A percentile compares a stretch with the other conserved stretches of the same genome.
Conservation (phyloP, 1,140 invertebrate species). For the Cotesia typhae region DNA sequence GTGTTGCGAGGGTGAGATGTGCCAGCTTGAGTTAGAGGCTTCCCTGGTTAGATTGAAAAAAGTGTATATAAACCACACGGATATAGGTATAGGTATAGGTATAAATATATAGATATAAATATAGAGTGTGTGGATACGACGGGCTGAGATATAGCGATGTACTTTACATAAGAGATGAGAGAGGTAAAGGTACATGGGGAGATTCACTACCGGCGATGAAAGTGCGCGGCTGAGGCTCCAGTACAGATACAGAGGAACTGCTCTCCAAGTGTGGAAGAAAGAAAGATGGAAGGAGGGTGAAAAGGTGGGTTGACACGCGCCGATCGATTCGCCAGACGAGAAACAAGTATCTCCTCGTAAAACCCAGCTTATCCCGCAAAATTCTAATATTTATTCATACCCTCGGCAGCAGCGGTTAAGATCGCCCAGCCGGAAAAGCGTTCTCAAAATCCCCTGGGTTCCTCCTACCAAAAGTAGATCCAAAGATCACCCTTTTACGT, state of each 20-base stretch:
- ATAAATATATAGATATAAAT: constrained; percentile 6
- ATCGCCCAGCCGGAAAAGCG: constrained; percentile 60
- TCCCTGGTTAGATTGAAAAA: constrained; percentile 27
- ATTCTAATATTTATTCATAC: constrained; percentile 66
- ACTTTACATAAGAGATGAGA: neutral
- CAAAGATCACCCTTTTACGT: constrained; percentile 34
- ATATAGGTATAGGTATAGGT: constrained; percentile 1
- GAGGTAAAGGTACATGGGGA: constrained; percentile 14
- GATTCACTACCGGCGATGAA: constrained; percentile 22
- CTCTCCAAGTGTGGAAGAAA: too few species aligned
- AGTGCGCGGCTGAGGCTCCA: constrained; percentile 21
- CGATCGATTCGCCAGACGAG: constrained; percentile 55
- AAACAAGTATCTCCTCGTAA: constrained; percentile 64
- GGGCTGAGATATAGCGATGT: constrained; percentile 16
- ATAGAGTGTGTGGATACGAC: neutral
- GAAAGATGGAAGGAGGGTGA: constrained; percentile 10
- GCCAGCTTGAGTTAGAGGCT: neutral
- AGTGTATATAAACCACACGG: constrained; percentile 6
- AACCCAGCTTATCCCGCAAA: constrained; percentile 60
- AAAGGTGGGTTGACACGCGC: constrained; percentile 33
- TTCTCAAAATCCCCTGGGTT: constrained; percentile 55
- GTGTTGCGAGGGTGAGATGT: neutral
- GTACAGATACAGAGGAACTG: too few species aligned
- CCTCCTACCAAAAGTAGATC: constrained; percentile 54
- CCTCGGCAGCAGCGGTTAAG: constrained; percentile 42